Conservation (phyloP, 2,888 invertebrate species). For the Drosophila heteroneura region DNA sequence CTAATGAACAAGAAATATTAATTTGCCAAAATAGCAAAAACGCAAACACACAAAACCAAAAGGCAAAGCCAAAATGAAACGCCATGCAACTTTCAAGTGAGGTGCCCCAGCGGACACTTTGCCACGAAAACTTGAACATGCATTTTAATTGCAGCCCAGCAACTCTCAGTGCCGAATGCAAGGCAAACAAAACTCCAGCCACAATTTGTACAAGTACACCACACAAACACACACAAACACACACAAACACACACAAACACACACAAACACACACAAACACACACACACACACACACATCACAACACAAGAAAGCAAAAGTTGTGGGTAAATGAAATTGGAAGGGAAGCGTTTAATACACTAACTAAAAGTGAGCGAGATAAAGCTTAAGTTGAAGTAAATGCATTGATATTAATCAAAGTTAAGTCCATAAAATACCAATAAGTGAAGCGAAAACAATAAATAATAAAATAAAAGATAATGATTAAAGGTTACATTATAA, state of each 20-base stretch:
- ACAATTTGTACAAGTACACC: constrained; percentile 67
- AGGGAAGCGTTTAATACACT: constrained; percentile 33
- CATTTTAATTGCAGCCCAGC: constrained; percentile 73
- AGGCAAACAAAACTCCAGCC: constrained; percentile 69
- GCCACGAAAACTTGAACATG: constrained; percentile 76
- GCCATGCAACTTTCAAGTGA: constrained; percentile 58
- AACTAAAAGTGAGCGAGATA: neutral
- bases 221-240: neutral
- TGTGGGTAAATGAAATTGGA: neutral
- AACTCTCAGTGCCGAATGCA: constrained; percentile 45
- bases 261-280: neutral
- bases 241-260: constrained; percentile 9
- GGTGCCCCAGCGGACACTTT: constrained; percentile 59
- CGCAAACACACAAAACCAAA: constrained; percentile 2
- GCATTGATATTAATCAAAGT: neutral
- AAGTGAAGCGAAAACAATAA: neutral
- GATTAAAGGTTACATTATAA: neutral
- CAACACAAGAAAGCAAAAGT: constrained; percentile 38
- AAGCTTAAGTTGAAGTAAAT: neutral
- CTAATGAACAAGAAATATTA: constrained; percentile 79
- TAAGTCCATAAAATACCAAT: neutral
- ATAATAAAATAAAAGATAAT: accelerated
- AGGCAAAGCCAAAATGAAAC: constrained; percentile 20
- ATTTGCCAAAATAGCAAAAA: constrained; percentile 59
- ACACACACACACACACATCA: constrained; percentile 8